phyloP scores from a whole-genome alignment of 2,113 vertebrate species.

The Tychaedon coryphoeus region DNA sequence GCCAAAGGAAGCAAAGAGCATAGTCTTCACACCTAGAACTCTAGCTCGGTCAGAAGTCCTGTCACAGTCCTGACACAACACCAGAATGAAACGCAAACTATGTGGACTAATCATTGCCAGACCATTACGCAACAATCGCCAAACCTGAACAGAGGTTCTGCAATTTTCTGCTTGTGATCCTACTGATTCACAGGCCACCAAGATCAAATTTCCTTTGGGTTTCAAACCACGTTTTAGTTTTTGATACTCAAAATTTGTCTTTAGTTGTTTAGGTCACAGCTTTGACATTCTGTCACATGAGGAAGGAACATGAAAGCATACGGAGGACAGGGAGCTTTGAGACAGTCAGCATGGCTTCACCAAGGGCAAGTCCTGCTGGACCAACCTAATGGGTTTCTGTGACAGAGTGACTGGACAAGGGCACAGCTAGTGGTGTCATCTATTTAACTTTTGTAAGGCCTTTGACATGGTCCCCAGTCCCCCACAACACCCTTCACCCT shows the following conservation, averaged over 20 bases:
- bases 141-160: not conserved
- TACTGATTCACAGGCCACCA: not conserved
- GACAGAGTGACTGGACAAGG: not conserved
- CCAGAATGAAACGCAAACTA: not conserved
- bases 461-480: not conserved
- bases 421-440: not conserved
- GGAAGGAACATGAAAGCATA: not conserved
- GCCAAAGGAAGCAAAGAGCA: not conserved
- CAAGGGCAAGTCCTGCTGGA: not conserved
- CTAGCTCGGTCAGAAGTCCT: fast-evolving
- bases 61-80: not conserved
- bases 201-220: not conserved
- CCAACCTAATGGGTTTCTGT: not conserved
- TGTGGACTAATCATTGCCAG: not conserved
- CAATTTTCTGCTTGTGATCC: not conserved
- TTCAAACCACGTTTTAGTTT: not conserved
- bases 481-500: not conserved
- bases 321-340: not conserved
- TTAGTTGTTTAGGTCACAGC: not conserved
- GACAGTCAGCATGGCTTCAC: not conserved
- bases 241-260: not conserved
- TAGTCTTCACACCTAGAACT: not conserved
- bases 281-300: not conserved
- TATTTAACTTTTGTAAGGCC: not conserved
- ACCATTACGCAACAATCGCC: not conserved